A percentile compares a stretch with the other conserved stretches of the same genome.
Conservation (phyloP, 2,113 vertebrate genomes). For the Manacus vitellinus region DNA sequence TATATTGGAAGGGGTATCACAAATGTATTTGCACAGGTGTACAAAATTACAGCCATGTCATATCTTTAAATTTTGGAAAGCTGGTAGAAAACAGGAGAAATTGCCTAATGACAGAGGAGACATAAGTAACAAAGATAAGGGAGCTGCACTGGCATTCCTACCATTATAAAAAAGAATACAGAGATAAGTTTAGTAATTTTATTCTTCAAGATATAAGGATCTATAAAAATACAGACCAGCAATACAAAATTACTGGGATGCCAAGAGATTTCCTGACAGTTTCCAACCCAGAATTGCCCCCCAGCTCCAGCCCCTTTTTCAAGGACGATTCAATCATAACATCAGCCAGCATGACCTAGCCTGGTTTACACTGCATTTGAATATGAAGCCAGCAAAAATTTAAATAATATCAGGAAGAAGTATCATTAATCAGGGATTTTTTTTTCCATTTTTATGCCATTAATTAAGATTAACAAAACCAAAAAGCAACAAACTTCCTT, state of each 20-base stretch:
- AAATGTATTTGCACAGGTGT: slow-evolving; percentile 24
- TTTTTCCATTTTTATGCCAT: not conserved
- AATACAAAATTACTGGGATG: not conserved
- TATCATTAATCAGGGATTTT: not conserved
- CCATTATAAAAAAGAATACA: not conserved
- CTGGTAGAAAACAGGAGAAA: not conserved
- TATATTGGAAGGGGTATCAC: not conserved
- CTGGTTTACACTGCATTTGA: not conserved
- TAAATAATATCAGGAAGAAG: not conserved
- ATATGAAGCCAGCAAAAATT: not conserved
- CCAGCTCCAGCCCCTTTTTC: not conserved
- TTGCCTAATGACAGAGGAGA: not conserved
- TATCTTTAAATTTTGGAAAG: not conserved
- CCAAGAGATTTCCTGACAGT: not conserved
- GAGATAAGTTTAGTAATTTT: not conserved
- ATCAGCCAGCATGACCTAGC: not conserved
- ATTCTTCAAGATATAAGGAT: not conserved
- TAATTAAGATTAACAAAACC: not conserved
- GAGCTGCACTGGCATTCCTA: not conserved
- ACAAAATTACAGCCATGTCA: not conserved
- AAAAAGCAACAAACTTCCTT: not conserved
- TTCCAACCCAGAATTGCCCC: not conserved
- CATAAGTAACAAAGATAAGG: not conserved
- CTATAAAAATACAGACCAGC: not conserved
- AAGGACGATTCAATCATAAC: not conserved